phyloP scores from a whole-genome alignment of 2,797 vertebrate species.

The Pangasius krempfi region DNA sequence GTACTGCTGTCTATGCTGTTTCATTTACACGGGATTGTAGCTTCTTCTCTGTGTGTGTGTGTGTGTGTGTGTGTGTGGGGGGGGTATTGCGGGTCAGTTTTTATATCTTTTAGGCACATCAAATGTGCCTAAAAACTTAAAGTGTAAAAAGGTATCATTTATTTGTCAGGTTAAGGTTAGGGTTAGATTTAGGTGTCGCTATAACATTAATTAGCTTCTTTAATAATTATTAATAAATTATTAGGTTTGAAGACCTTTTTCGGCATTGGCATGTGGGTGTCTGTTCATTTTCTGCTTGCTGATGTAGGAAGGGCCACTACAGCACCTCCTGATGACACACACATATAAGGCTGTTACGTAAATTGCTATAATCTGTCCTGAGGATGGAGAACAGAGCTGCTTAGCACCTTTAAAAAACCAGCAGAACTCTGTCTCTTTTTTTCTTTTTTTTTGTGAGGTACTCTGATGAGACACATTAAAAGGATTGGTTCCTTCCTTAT shows the following conservation, averaged over 20 bases:
- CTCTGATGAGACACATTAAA: slow-evolving; percentile 68
- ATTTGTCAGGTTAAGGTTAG: not conserved
- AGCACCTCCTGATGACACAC: slow-evolving; percentile 6
- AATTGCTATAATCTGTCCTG: slow-evolving; percentile 47
- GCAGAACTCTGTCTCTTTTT: slow-evolving; percentile 1
- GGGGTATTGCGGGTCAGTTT: not conserved
- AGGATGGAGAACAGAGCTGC: slow-evolving; percentile 35
- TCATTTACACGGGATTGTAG: not conserved
- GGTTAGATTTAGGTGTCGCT: not conserved
- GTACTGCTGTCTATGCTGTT: not conserved
- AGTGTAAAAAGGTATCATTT: not conserved
- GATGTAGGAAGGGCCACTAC: not conserved
- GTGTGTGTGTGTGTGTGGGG: not conserved
- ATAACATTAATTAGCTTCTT: not conserved
- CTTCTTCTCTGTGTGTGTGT: not conserved
- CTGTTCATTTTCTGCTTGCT: slow-evolving; percentile 19
- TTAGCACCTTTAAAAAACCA: slow-evolving; percentile 27
- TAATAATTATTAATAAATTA: no score
- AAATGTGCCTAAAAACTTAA: not conserved
- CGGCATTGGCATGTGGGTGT: not conserved
- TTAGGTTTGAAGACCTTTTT: not conserved
- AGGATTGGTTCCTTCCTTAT: slow-evolving; percentile 74
- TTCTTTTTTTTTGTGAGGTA: slow-evolving; percentile 8
- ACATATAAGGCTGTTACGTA: slow-evolving; percentile 33
- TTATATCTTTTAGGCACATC: not conserved